Evolutionary conservation across 1,140 invertebrate genomes (phyloP).

Genomic region (Zaprionus inermis): DNA sequence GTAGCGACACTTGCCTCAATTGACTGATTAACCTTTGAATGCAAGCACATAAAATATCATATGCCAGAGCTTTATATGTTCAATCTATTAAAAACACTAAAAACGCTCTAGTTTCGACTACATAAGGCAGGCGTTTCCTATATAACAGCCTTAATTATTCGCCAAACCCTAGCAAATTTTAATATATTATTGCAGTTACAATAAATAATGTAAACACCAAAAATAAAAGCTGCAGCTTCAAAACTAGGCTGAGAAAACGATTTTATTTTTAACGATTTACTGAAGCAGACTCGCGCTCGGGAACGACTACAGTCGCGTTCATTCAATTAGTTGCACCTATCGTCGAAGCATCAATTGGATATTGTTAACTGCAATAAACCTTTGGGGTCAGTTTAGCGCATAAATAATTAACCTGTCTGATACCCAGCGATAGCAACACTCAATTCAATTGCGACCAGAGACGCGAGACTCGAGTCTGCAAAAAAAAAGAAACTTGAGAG

Average conservation of each 20-base stretch:
- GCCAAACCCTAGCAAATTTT: too few species aligned
- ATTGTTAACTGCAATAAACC: constrained; percentile 29
- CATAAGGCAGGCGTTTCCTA: too few species aligned
- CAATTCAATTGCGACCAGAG: constrained; percentile 28
- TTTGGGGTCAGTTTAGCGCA: constrained; percentile 31
- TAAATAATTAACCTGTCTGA: constrained; percentile 32
- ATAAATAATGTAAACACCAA: background rate
- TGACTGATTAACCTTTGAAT: constrained; percentile 53
- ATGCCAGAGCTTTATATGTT: background rate
- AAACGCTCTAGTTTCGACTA: too few species aligned
- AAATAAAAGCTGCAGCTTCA: too few species aligned
- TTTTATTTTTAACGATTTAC: too few species aligned
- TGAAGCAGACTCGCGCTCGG: background rate
- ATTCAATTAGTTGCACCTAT: constrained; percentile 38
- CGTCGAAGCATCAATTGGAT: constrained; percentile 32
- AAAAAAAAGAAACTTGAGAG: too few species aligned
- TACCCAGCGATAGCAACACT: constrained; percentile 15
- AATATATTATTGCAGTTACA: too few species aligned
- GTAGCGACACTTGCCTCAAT: constrained; percentile 28
- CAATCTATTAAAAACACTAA: too few species aligned
- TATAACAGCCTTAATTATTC: too few species aligned
- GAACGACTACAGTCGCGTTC: background rate
- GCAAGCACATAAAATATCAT: constrained; percentile 10
- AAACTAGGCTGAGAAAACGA: too few species aligned
- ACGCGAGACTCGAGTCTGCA: background rate